Conservation (phyloP, 2,888 invertebrate genomes). For the Melinaea menophilus region DNA sequence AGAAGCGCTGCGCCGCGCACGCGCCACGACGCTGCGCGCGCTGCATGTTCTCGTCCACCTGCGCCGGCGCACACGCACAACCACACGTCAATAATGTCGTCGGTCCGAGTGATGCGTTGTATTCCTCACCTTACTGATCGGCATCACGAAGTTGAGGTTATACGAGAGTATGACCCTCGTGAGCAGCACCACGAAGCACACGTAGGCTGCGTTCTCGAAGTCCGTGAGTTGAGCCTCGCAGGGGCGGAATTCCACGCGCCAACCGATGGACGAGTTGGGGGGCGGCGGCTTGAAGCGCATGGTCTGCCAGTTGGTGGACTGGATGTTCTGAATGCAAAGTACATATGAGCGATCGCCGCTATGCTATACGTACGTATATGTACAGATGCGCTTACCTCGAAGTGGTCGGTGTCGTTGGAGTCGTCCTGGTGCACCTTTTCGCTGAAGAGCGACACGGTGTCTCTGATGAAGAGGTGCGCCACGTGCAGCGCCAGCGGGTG, state of each 20-base stretch:
- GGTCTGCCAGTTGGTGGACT: slow-evolving; percentile 99
- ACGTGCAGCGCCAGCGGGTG: slow-evolving; percentile 95
- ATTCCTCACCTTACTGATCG: slow-evolving; percentile 90
- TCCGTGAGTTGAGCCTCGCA: slow-evolving; percentile 99
- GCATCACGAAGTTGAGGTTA: slow-evolving; percentile 96
- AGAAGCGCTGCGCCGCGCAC: slow-evolving; percentile 89
- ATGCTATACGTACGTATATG: too few relatives aligned
- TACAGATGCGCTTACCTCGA: slow-evolving; percentile 83
- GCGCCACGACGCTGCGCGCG: slow-evolving; percentile 96
- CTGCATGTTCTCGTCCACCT: slow-evolving; percentile 98
- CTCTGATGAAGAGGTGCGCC: slow-evolving; percentile 98
- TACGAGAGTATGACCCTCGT: slow-evolving; percentile 98
- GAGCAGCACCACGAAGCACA: slow-evolving; percentile 97
- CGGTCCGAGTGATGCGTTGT: too few relatives aligned
- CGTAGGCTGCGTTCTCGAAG: slow-evolving; percentile 99
- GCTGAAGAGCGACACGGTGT: slow-evolving; percentile 95
- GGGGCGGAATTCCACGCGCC: slow-evolving; percentile 99
- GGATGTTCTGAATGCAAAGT: slow-evolving; percentile 86
- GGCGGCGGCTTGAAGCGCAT: slow-evolving; percentile 99
- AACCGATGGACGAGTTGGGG: slow-evolving; percentile 96
- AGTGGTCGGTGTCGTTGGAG: slow-evolving; percentile 96
- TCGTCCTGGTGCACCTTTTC: slow-evolving; percentile 98
- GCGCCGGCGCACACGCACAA: slow-evolving; percentile 8
- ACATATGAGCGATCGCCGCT: not conserved
- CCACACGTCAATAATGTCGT: too few relatives aligned